These are phyloP conservation scores for Peromyscus melanophrys DNA, from an alignment of 2,797 vertebrate species.

Conservation along the genomic window DNA sequence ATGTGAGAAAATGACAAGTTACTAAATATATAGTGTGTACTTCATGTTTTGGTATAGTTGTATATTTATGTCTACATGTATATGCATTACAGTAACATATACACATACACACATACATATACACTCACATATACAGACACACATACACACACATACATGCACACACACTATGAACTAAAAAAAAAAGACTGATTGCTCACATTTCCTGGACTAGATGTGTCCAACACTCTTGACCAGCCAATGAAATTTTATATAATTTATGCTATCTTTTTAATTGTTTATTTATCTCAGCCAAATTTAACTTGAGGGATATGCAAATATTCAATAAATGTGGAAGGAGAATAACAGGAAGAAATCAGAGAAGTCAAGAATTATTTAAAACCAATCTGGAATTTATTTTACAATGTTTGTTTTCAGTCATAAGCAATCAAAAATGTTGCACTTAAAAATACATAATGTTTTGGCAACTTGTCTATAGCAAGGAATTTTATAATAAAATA, in stretches of 20 bases:
- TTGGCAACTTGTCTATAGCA: neutral
- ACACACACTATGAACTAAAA: neutral
- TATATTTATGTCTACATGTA: neutral
- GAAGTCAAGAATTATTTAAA: constrained; percentile 30
- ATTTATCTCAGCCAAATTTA: neutral
- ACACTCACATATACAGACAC: neutral
- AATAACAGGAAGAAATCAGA: neutral
- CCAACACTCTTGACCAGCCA: neutral
- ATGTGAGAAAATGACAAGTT: neutral
- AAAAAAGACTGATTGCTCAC: neutral
- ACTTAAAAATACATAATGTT: too few species aligned
- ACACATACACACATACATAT: neutral
- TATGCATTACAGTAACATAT: neutral
- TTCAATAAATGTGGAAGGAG: neutral
- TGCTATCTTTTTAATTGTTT: neutral
- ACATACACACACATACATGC: neutral
- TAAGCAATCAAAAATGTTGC: neutral
- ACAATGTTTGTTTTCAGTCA: neutral
- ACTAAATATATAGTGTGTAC: neutral
- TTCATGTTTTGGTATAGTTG: neutral
- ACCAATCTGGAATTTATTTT: neutral
- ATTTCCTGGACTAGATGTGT: neutral
- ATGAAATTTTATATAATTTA: neutral
- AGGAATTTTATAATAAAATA: neutral
- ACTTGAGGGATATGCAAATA: neutral